A percentile compares a stretch with the other conserved stretches of the same genome.
Evolutionary conservation across 2,888 invertebrate genomes (phyloP).

Genomic region (Limnephilus rhombicus): DNA sequence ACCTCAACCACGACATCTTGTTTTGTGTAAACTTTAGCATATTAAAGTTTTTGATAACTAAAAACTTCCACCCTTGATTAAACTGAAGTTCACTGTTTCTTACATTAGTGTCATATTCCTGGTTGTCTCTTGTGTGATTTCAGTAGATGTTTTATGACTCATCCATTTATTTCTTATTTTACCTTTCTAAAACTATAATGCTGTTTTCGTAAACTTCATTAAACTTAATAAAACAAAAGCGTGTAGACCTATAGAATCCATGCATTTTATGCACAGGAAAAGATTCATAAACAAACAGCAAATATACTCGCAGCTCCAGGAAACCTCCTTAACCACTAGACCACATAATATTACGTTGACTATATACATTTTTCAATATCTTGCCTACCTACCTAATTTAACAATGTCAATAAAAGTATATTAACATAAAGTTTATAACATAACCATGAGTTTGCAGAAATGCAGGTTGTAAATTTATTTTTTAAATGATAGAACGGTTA

Average conservation of each 20-base stretch:
- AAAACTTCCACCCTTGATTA: background rate
- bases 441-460: background rate
- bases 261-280: too few species aligned
- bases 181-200: background rate
- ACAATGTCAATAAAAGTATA: background rate
- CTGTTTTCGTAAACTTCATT: background rate
- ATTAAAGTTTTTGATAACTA: background rate
- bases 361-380: background rate
- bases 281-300: background rate
- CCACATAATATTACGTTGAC: background rate
- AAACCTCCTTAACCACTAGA: background rate
- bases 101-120: background rate
- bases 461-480: background rate
- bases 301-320: background rate
- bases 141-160: background rate
- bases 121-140: background rate
- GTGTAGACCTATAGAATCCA: too few species aligned
- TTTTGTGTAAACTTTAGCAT: background rate
- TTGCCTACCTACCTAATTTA: background rate
- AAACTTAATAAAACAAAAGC: too few species aligned
- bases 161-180: too few species aligned
- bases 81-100: background rate
- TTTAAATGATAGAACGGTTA: background rate
- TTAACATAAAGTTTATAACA: background rate
- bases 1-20: background rate